Evolutionary conservation across 1,140 invertebrate species (phyloP), one percentile per base, ranked within the genome.

Genomic region (Coelopa frigida): DNA sequence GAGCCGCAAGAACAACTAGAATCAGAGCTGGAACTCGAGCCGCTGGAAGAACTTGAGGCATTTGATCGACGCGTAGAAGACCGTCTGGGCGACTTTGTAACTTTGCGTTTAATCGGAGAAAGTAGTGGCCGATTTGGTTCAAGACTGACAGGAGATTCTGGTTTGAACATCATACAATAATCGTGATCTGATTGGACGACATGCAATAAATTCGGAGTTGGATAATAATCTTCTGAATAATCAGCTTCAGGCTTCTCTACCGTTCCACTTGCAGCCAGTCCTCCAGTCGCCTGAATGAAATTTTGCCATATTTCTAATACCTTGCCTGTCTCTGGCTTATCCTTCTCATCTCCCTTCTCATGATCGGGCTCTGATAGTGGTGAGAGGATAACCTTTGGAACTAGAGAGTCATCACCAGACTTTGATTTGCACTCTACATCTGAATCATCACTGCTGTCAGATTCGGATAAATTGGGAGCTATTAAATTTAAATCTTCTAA

Each of bases 281-380:
- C 22, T 14, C 12, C 17, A 21, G 22, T n/a, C 5, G 17, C 37
- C n/a, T 45, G 60, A 14, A 66, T 32, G 46, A 88, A 85, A 59
- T 87, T 87, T 56, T 88, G 83, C 85, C 85, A 87, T 59, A 87
- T 87, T n/a, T 83, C 81, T 50, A 80, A 76, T 56, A 80, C 75
- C 47, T 72, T 59, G 26, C 76, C 70, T 2, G 40, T 46, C 26
- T 58, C 45, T n/a, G 32, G 14, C 49, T 68, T 61, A 27, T 35
- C 38, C 8, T 35, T 44, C 32, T 52, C 37, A 20, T 44, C 20
- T 20, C 49, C 43, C 24, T 56, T 31, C 57, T 49, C 61, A n/a
- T 38, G 51, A 29, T 69, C 65, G 14, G 58, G 52, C 14, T 68
- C 65, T 0, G 65, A 66, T 3, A 57, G 49, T 5, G 67, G 55